Evolutionary conservation across 2,113 vertebrate genomes (phyloP).

Genomic region (Dromaius novaehollandiae): DNA sequence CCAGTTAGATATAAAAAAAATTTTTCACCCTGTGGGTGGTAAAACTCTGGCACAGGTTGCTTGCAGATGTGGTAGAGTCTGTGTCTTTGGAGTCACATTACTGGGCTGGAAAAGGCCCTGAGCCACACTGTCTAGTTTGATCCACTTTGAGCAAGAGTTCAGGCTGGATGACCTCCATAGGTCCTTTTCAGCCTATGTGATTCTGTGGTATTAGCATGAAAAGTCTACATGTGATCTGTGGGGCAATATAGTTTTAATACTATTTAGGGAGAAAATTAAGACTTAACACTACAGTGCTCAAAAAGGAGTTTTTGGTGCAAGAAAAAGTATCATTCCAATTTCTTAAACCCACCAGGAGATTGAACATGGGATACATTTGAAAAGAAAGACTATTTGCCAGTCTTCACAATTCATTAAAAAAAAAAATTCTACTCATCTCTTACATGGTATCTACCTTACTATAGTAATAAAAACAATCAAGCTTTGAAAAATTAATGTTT

Average conservation of each 20-base stretch:
- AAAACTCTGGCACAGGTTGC: not conserved
- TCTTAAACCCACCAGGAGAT: not conserved
- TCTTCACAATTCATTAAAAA: not conserved
- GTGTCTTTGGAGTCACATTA: not conserved
- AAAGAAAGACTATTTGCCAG: not conserved
- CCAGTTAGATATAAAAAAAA: not conserved
- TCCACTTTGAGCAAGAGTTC: not conserved
- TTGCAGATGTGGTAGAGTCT: fast-evolving
- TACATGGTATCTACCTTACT: not conserved
- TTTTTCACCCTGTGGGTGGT: not conserved
- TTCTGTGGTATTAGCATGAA: not conserved
- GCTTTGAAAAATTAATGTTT: not conserved
- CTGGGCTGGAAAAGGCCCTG: fast-evolving
- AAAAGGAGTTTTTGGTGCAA: not conserved
- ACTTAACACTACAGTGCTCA: not conserved
- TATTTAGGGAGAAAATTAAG: not conserved
- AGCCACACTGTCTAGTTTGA: not conserved
- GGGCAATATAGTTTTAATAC: not conserved
- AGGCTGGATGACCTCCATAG: not conserved
- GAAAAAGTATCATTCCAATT: not conserved
- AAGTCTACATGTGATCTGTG: fast-evolving
- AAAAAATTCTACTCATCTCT: not conserved
- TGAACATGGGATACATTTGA: fast-evolving
- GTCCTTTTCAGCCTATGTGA: not conserved
- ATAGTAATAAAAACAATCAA: not conserved